phyloP scores from a whole-genome alignment of 1,140 invertebrate genomes.

The Trichonephila clavata region DNA sequence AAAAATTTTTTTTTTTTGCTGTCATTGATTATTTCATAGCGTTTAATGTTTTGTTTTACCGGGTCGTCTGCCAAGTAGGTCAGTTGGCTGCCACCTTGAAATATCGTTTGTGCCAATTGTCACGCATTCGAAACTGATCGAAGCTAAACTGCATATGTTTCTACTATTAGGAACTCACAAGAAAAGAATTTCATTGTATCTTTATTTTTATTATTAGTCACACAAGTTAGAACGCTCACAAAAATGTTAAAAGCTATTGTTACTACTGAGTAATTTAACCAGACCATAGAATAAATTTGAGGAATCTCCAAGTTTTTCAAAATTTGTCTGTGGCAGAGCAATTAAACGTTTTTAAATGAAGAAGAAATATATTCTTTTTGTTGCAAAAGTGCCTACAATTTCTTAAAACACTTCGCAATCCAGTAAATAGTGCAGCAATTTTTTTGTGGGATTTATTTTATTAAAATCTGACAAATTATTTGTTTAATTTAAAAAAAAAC shows the following conservation, averaged over 20 bases:
- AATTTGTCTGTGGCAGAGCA: not conserved
- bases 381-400: too few species aligned
- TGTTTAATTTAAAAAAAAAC: too few species aligned
- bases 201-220: not conserved
- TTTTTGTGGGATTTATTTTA: too few species aligned
- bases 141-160: not conserved
- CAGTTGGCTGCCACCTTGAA: not conserved
- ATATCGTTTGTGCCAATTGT: not conserved
- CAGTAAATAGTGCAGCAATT: too few species aligned
- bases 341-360: too few species aligned
- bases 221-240: not conserved
- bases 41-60: not conserved
- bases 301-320: not conserved
- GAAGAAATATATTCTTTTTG: too few species aligned
- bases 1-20: not conserved
- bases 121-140: not conserved
- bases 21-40: not conserved
- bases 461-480: too few species aligned
- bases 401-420: too few species aligned
- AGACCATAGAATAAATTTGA: not conserved
- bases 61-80: slow-evolving; percentile 20
- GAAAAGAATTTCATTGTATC: not conserved
- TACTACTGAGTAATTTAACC: not conserved
- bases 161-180: not conserved
- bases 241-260: not conserved